Evolutionary conservation across 2,113 vertebrate genomes (phyloP).

Genomic region (Xenus cinereus): DNA sequence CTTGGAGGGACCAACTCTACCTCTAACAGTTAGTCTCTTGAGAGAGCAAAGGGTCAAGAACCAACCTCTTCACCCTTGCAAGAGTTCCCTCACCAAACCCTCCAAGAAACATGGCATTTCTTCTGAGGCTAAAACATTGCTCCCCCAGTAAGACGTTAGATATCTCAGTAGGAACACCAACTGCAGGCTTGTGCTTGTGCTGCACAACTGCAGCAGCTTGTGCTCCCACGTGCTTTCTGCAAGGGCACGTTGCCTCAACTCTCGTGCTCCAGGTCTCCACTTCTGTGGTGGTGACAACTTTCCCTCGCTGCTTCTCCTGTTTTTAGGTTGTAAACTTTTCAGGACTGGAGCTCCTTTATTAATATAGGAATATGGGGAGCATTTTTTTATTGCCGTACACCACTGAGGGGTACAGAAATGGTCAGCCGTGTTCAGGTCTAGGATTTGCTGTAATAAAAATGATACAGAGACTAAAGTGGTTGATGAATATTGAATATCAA

Average conservation of each 20-base stretch:
- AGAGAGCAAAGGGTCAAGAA: neutral
- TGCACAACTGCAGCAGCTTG: neutral
- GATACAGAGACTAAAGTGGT: neutral
- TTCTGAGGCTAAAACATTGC: neutral
- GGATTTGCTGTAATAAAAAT: neutral
- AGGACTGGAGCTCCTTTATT: neutral
- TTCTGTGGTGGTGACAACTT: neutral
- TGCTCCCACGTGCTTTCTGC: neutral
- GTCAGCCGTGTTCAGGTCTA: neutral
- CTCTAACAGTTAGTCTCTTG: neutral
- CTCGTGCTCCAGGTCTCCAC: neutral
- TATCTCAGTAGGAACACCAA: neutral
- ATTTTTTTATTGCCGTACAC: neutral
- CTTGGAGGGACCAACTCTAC: neutral
- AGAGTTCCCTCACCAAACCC: neutral
- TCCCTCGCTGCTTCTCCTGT: neutral
- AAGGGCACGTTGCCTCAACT: rapidly evolving
- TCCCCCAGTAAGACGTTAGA: neutral
- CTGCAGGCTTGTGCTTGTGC: neutral
- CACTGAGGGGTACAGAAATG: neutral
- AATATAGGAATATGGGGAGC: neutral
- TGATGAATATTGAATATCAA: neutral
- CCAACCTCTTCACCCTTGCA: neutral
- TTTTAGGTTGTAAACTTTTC: neutral
- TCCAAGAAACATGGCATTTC: neutral